These are phyloP conservation scores for Cheracebus regulus DNA, from an alignment of 2,797 vertebrate genomes.

Conservation along the genomic window DNA sequence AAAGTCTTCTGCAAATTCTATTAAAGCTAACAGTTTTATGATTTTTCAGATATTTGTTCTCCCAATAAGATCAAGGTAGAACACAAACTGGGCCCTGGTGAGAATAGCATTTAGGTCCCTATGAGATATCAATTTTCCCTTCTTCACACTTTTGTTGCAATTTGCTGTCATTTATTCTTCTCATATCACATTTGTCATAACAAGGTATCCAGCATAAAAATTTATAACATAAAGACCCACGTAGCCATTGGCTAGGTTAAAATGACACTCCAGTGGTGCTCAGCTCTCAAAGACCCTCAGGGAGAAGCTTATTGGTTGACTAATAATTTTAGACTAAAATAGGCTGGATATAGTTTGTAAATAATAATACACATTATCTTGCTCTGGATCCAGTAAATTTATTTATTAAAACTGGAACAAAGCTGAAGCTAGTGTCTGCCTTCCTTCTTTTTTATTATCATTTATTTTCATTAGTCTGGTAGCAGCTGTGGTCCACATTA, in stretches of 20 bases:
- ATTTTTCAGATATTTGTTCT: constrained; percentile 8
- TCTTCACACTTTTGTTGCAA: background rate
- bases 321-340: background rate
- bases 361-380: background rate
- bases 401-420: background rate
- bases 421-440: background rate
- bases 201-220: background rate
- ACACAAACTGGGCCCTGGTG: background rate
- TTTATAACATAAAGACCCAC: background rate
- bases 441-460: background rate
- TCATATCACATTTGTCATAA: background rate
- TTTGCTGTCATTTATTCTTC: background rate
- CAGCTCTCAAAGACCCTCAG: background rate
- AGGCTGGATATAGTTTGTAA: background rate
- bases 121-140: background rate
- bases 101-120: background rate
- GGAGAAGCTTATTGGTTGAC: background rate
- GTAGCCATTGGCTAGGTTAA: background rate
- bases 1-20: constrained; percentile 31
- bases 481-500: background rate
- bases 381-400: background rate
- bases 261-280: background rate
- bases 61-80: background rate
- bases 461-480: background rate
- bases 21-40: background rate